Base-by-base conservation (phyloP, 2,888 invertebrate genomes). In the Branchipolynoe longqiensis region DNA sequence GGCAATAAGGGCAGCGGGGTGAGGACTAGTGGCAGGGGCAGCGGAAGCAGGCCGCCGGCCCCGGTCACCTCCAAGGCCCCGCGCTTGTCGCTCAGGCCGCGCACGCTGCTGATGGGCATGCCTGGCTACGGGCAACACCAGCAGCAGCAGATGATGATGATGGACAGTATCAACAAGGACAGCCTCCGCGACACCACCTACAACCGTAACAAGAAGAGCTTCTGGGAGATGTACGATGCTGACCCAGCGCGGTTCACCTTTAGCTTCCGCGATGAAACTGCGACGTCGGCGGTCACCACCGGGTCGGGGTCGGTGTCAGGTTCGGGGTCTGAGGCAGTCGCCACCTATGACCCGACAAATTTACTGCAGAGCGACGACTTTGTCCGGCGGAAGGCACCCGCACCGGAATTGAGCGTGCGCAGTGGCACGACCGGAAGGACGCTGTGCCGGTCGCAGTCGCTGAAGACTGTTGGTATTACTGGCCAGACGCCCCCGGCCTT, bases 221-320 rank as follows among this genome's bases (percentile, higher is more conserved):
- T 78, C 78, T 78, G 78, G 78, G 78, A 78, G 14, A 40, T 78
- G 41, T 78, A 78, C 48, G 78, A 78, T 25, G 78, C 78, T 18
- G 54, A 78, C 54, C 78, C 78, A 2, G 48, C 31, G 18, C 41
- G 54, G 1, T 78, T 78, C 22, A 78, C 78, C 28, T 48, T 78
- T 33, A 78, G 78, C 33, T 78, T 78, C 48, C 41, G 78, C 3
- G 41, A 40, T 3, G 41, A 78, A 33, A 25, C 56, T 3, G 56
- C 56, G 25, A 25, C 56, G 3, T 22, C 56, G 18, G 6, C 56
- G 25, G 3, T 25, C 56, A 25, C 6, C 3, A 62, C 25, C 22
- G n/a, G n/a, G n/a, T n/a, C n/a, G n/a, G n/a, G n/a, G n/a, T n/a
- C n/a, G n/a, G n/a, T n/a, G n/a, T n/a, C n/a, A n/a, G n/a, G n/a